Base-by-base conservation (phyloP, 2,888 invertebrate genomes). In the Philereme vetulata region DNA sequence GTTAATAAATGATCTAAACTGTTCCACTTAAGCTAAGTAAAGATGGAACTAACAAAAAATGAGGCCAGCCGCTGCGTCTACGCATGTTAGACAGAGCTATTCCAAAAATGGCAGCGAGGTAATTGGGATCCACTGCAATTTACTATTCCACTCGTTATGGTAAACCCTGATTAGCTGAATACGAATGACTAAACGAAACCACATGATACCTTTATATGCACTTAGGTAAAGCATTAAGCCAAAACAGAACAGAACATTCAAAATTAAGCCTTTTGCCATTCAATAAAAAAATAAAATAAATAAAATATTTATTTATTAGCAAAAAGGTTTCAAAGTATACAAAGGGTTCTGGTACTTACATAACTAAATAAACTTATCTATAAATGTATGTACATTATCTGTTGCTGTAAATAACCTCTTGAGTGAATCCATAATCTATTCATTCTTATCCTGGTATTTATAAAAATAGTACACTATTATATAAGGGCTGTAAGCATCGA, bases 71-170 rank as follows among this genome's bases (percentile, higher is more conserved):
- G 8, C 38, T 8, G 4, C 38, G 47, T 42, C 53, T 47, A 52
- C 64, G 60, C 60, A 59, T 64, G 65, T 56, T 53, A 56, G 32
- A 46, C 36, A 50, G 40, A 56, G 52, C 49, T 48, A 58, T 55
- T 44, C 62, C 51, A 50, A 56, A 63, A 52, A 65, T 58, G 66
- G 68, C 38, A 48, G 40, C 8, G 47, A 51, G 48, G 44, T 67
- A 64, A 67, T 56, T 63, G 53, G 62, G 67, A 62, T 64, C 11
- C 60, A 52, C 64, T 50, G 56, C 53, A 43, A 35, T 44, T 36
- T n/a, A 47, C 11, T 38, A 34, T 43, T 21, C 38, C 10, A 35
- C 21, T 40, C n/a, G 8, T 7, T 64, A 60, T 11, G 59, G 63
- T 9, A 51, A 54, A 54, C 40, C 9, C 35, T 42, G 42, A 51